A percentile compares a stretch with the other conserved stretches of the same genome.
These are phyloP conservation scores for Hestina assimilis DNA, from an alignment of 1,140 invertebrate genomes.

Conservation along the genomic window DNA sequence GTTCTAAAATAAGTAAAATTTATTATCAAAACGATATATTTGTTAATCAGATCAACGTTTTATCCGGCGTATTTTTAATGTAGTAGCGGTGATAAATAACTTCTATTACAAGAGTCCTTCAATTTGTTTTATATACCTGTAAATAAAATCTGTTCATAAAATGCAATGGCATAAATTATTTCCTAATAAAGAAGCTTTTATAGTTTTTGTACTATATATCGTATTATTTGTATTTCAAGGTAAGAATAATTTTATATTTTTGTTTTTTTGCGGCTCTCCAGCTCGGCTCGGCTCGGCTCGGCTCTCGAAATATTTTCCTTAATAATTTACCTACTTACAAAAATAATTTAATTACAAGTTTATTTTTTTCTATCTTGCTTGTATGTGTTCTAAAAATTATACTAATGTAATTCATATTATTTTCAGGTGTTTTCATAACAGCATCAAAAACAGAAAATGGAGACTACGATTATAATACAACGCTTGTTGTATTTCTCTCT, in stretches of 20 bases:
- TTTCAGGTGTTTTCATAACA: constrained; percentile 92
- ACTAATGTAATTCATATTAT: neutral
- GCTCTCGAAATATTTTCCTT: no score
- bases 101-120: neutral
- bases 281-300: no score
- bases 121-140: neutral
- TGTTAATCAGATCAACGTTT: no score
- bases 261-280: no score
- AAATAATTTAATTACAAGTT: no score
- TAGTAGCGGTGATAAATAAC: neutral
- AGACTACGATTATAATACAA: constrained; percentile 92
- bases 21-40: no score
- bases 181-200: constrained; percentile 86
- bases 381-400: neutral
- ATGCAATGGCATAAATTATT: constrained; percentile 82
- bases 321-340: no score
- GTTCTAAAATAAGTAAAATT: no score
- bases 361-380: no score
- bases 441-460: constrained; percentile 90
- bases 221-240: constrained; percentile 72
- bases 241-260: no score
- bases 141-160: constrained; percentile 24
- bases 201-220: constrained; percentile 91
- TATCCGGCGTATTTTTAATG: no score
- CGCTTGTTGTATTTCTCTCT: constrained; percentile 92